Evolutionary conservation across 2,888 invertebrate species (phyloP).

Genomic region (Philaethria dido): DNA sequence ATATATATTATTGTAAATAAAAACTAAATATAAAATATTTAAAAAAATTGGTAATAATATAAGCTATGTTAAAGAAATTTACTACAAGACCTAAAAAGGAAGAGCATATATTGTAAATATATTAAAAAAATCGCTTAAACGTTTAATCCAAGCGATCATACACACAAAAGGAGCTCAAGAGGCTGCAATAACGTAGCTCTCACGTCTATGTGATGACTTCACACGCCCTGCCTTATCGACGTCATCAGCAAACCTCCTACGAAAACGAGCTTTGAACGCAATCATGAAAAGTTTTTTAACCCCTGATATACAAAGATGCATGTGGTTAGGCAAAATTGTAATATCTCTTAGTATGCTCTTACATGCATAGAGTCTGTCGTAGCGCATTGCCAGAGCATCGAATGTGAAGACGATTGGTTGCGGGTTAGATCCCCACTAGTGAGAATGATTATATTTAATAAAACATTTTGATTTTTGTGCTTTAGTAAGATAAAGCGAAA

Average conservation of each 20-base stretch:
- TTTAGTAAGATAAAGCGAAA: too few relatives aligned
- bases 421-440: too few relatives aligned
- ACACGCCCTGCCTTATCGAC: conserved; percentile 52
- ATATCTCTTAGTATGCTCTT: neutral
- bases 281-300: conserved; percentile 29
- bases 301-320: conserved; percentile 22
- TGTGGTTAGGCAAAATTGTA: conserved; percentile 14
- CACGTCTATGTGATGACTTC: conserved; percentile 46
- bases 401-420: too few relatives aligned
- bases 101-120: neutral
- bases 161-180: conserved; percentile 40
- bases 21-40: neutral
- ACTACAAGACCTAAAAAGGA: too few relatives aligned
- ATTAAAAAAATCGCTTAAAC: conserved; percentile 7
- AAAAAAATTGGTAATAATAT: too few relatives aligned
- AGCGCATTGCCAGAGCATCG: too few relatives aligned
- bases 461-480: too few relatives aligned
- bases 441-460: too few relatives aligned
- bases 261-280: conserved; percentile 40
- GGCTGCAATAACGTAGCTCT: conserved; percentile 47
- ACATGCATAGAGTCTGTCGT: neutral
- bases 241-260: conserved; percentile 50
- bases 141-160: conserved; percentile 20
- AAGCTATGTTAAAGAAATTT: too few relatives aligned
- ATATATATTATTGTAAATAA: neutral